Base-by-base conservation (phyloP, 2,797 vertebrate species). In the Alfaro cultratus region DNA sequence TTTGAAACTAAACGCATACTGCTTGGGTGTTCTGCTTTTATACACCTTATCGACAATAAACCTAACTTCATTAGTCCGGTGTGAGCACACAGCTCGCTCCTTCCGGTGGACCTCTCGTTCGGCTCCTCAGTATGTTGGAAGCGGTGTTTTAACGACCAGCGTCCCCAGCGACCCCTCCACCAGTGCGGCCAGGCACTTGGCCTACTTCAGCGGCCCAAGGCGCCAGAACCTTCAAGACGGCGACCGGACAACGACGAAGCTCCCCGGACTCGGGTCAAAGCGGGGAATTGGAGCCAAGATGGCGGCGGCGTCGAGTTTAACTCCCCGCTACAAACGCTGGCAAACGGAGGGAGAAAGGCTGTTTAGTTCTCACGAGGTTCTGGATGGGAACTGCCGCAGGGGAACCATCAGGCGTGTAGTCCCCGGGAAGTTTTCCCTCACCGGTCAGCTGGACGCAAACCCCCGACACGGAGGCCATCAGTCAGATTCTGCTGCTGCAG, bases 361-460 rank as follows among this genome's bases (percentile, higher is more conserved):
- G 2, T 8, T 4, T n/a, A 39, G 46, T 0, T 13, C 75, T 0
- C 12, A 3, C 2, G 3, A 18, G 4, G 18, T 18, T 10, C 2
- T n/a, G 0, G 1, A 5, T 3, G 31, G 82, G 12, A 72, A 68
- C 47, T 93, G 93, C 6, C 76, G 3, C 26, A 1, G 21, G 7
- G 93, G 93, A 0, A 0, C 41, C 0, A 47, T 91, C 0, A 60
- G 67, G 1, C 78, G 4, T 0, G 31, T 87, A 0, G 5, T 55
- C 18, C 46, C 26, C 2, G 93, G 92, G 0, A 85, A 31, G 57
- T 91, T 94, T 80, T 84, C 82, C 23, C 39, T 89, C 0, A 8
- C 39, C 0, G 91, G 85, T 21, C 82, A 82, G 2, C 71, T 87
- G 1, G 71, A 88, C 15, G 6, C 62, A 0, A 87, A 43, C 78